Percentiles rank a stretch among this genome's conserved stretches.
phyloP scores from a whole-genome alignment of 2,797 vertebrate genomes.

The Tamandua tetradactyla region DNA sequence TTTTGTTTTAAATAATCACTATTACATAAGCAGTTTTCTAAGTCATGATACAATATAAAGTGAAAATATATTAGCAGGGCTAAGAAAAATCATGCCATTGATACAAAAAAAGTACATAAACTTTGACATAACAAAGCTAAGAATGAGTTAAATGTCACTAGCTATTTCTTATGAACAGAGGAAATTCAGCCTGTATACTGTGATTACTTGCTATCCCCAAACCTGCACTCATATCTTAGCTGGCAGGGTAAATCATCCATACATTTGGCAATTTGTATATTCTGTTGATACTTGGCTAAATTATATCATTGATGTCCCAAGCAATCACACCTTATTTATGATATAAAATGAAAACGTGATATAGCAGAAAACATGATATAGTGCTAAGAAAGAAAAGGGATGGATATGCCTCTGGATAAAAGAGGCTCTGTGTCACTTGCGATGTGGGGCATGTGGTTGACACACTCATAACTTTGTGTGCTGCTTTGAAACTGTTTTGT shows the following conservation, averaged over 20 bases:
- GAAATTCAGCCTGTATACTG: background rate
- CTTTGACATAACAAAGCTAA: background rate
- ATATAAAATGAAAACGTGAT: background rate
- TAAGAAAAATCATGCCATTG: background rate
- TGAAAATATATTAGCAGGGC: background rate
- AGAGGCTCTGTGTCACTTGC: background rate
- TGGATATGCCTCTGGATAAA: background rate
- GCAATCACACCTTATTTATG: constrained; percentile 31
- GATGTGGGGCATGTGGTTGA: background rate
- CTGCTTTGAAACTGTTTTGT: too few species aligned
- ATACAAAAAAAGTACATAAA: background rate
- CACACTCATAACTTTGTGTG: fast-evolving
- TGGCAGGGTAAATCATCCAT: background rate
- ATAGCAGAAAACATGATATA: background rate
- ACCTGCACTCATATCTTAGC: background rate
- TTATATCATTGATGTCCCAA: background rate
- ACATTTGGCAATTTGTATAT: background rate
- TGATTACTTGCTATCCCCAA: background rate
- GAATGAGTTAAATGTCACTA: background rate
- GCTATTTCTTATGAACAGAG: background rate
- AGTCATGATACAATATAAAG: background rate
- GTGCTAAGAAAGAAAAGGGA: background rate
- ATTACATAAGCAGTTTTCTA: background rate
- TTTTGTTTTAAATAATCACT: background rate
- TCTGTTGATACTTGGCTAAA: constrained; percentile 7